Base-by-base conservation (phyloP, 2,888 invertebrate genomes). In the Empis stercorea region DNA sequence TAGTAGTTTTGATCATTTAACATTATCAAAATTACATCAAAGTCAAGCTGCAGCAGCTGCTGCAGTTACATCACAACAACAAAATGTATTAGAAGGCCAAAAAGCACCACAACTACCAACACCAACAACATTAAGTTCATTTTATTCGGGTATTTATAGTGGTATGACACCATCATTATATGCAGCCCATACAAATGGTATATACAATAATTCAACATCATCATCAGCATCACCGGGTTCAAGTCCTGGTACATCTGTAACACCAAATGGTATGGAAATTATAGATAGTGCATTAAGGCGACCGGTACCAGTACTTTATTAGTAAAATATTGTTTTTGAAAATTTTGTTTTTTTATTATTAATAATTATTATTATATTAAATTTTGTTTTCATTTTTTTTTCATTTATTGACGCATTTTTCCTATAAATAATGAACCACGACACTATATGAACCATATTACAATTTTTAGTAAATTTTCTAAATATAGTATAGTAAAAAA, bases 261-360 rank as follows among this genome's bases (percentile, higher is more conserved):
- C 66, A 38, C 62, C 66, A 46, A 65, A 64, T 47, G 65, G 61
- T 47, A 60, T 68, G 60, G 67, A 67, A 15, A 57, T 54, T 3
- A 53, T 62, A 42, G 65, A 67, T 61, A 67, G 66, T 50, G 61
- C 65, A 11, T 54, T 70, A 40, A 57, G 70, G 51, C 59, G 69
- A 53, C 70, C 69, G 32, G 69, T 70, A 20, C 68, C 69, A 50
- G 69, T 70, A 41, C 58, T 68, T 43, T 69, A 70, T 57, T 69
- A 65, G 59, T 46, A 27, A n/a, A 20, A 11, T 30, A 11, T 34
- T 41, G 32, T 9, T 37, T 15, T 15, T 14, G 3, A 10, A 9
- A 14, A 20, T 20, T 39, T 39, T 39, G 34, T 34, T 34, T 34
- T 4, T 34, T 34, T n/a, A 9, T 27, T 27, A n/a, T n/a, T n/a